These are phyloP conservation scores for Anniella stebbinsi DNA, from an alignment of 2,797 vertebrate genomes.

Conservation along the genomic window DNA sequence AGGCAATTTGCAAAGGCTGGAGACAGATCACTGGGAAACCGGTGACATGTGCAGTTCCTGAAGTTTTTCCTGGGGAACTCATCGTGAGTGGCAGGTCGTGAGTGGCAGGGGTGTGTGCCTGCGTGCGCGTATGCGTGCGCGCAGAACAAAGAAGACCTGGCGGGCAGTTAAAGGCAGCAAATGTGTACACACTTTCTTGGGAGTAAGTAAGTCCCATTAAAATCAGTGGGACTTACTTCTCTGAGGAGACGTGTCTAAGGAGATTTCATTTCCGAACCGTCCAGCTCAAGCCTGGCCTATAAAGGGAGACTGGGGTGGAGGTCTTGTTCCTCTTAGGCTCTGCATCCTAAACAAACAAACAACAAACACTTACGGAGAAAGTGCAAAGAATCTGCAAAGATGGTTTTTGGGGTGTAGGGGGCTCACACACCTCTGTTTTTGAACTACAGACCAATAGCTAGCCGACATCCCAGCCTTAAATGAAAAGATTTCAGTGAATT, in stretches of 20 bases:
- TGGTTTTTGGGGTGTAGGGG: not conserved
- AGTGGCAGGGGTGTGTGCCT: too few species aligned
- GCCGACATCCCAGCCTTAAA: not conserved
- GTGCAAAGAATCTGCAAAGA: not conserved
- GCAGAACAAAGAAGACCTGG: accelerated
- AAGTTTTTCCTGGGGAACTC: not conserved
- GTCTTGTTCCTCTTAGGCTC: not conserved
- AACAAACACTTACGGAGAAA: not conserved
- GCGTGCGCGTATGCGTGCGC: not conserved
- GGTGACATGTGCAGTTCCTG: not conserved
- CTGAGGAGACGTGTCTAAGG: not conserved
- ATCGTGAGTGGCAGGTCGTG: not conserved
- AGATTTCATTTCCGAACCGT: not conserved
- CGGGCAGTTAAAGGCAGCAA: not conserved
- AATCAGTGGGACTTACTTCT: not conserved
- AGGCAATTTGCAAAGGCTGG: not conserved
- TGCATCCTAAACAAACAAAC: not conserved
- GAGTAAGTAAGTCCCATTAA: not conserved
- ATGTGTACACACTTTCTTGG: not conserved
- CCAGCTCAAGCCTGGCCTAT: not conserved
- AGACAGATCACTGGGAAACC: not conserved
- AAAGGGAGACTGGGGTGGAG: not conserved
- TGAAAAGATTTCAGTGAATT: not conserved
- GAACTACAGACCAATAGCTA: not conserved
- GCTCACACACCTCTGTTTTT: not conserved